These are phyloP conservation scores for Campylomormyrus numenius DNA, from an alignment of 2,113 vertebrate species.

Conservation along the genomic window DNA sequence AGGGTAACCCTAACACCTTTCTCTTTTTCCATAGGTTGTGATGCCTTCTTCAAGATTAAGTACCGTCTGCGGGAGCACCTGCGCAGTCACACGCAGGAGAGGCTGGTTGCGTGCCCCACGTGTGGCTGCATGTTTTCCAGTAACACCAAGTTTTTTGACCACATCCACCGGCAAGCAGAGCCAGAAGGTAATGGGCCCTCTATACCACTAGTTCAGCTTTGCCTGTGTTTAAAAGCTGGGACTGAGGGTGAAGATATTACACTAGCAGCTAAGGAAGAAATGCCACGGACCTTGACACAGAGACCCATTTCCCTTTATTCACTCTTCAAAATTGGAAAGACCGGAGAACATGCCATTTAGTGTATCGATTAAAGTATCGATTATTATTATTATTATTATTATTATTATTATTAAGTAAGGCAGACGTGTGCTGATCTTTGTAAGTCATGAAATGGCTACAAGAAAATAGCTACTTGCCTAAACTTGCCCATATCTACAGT, in stretches of 20 bases:
- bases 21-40: slow-evolving; percentile 39
- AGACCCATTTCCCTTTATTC: too few species aligned
- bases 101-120: slow-evolving; percentile 56
- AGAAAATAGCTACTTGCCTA: too few species aligned
- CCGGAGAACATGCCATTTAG: too few species aligned
- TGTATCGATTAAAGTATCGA: too few species aligned
- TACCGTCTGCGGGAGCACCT: slow-evolving; percentile 57
- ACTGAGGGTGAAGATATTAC: neutral
- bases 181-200: slow-evolving; percentile 52
- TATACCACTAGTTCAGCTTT: neutral
- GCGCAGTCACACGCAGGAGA: slow-evolving; percentile 57
- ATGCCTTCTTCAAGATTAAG: slow-evolving; percentile 57
- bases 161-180: slow-evolving; percentile 58
- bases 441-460: too few species aligned
- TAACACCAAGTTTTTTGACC: slow-evolving; percentile 64
- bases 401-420: too few species aligned
- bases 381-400: too few species aligned
- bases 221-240: neutral
- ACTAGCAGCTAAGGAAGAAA: neutral
- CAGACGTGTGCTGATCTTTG: too few species aligned
- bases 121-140: slow-evolving; percentile 65
- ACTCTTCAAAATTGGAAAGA: too few species aligned
- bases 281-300: neutral
- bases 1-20: neutral
- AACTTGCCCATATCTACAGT: too few species aligned